These are phyloP conservation scores for Punctoribates punctum DNA, from an alignment of 2,888 invertebrate species.

Conservation along the genomic window DNA sequence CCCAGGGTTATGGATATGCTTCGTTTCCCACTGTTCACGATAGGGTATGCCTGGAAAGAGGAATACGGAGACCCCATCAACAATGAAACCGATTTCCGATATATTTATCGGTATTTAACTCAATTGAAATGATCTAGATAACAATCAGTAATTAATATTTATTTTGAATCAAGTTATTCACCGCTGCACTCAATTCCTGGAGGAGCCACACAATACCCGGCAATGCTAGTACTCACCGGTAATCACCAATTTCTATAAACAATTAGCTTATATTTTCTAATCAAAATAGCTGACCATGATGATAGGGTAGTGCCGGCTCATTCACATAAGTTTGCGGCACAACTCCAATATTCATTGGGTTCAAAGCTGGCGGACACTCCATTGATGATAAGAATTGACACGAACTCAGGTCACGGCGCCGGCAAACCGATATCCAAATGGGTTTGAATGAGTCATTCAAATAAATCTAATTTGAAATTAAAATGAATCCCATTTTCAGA, in stretches of 20 bases:
- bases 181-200: constrained; percentile 56
- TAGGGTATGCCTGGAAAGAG: constrained; percentile 41
- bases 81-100: constrained; percentile 30
- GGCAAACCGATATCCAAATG: constrained; percentile 57
- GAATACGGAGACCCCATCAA: constrained; percentile 38
- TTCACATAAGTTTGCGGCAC: constrained; percentile 57
- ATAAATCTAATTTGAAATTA: not conserved
- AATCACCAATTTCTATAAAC: not conserved
- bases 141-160: not conserved
- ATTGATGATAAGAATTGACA: constrained; percentile 57
- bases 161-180: constrained; percentile 52
- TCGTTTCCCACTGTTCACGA: constrained; percentile 38
- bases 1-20: constrained; percentile 41
- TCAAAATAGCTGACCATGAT: constrained; percentile 56
- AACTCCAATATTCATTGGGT: constrained; percentile 54
- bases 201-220: constrained; percentile 53
- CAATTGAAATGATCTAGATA: too few relatives aligned
- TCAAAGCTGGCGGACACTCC: constrained; percentile 53
- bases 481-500: not conserved
- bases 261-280: not conserved
- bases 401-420: constrained; percentile 58
- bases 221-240: constrained; percentile 55
- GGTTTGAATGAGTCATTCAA: constrained; percentile 25
- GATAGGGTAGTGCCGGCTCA: constrained; percentile 59
- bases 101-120: constrained; percentile 47